Base-by-base conservation (phyloP, 2,113 vertebrate species). In the Ptyas mucosa region DNA sequence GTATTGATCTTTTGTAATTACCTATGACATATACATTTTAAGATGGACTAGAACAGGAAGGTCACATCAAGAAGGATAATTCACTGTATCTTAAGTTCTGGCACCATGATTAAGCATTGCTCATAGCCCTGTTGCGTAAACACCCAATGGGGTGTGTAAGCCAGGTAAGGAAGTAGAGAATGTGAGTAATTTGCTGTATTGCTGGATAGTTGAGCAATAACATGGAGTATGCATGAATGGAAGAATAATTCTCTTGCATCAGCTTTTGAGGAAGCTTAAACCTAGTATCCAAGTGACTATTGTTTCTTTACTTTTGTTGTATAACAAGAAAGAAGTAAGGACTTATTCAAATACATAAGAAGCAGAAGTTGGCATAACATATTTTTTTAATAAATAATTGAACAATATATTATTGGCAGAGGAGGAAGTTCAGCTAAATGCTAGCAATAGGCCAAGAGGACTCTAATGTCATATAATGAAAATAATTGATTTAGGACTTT, bases 91-190 rank as follows among this genome's bases (percentile, higher is more conserved):
- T 86, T 7, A 51, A 53, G 23, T 26, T 18, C 69, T 53, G 20
- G 69, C 12, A 85, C 29, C 34, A 49, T 92, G 93, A 93, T 86
- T 86, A 91, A 93, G 93, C 87, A 46, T 86, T 91, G 55, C 55
- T 93, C 90, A 91, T 91, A 61, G 64, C 49, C 55, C 11, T 53
- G 34, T 54, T 89, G 53, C 12, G 55, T 86, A 89, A 89, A 75
- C 81, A 26, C 10, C 5, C 55, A 86, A 23, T 46, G 52, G 90
- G 55, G 87, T 64, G 75, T 89, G 49, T 89, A 49, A 91, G 12
- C 54, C 24, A 89, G 93, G 64, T 89, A 93, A 15, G 90, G 90
- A 88, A 52, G 14, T 69, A 39, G 23, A 43, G 61, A 58, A 46
- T 43, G 21, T 89, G 54, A 93, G 57, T 89, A 89, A 93, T 85